A percentile compares a stretch with the other conserved stretches of the same genome.
phyloP scores from a whole-genome alignment of 2,888 invertebrate genomes.

The Ectemnius cavifrons region DNA sequence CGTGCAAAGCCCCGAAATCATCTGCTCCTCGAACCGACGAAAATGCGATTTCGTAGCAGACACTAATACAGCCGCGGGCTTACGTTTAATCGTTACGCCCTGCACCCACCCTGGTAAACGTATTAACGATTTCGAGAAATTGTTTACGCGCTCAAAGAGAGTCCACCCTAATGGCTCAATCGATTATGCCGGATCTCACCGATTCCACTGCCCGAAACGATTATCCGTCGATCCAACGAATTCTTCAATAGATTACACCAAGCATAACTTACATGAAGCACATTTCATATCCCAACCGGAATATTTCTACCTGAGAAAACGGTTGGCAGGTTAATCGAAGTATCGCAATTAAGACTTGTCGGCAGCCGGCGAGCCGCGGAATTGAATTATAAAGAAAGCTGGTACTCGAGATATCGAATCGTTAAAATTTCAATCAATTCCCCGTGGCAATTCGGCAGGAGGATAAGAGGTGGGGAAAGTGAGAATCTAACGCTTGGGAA shows the following conservation, averaged over 20 bases:
- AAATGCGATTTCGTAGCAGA: slow-evolving; percentile 53
- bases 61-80: slow-evolving; percentile 49
- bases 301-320: too few relatives aligned
- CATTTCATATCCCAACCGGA: too few relatives aligned
- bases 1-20: slow-evolving; percentile 54
- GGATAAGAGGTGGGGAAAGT: slow-evolving; percentile 3
- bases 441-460: background rate
- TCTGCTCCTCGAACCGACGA: slow-evolving; percentile 55
- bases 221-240: too few relatives aligned
- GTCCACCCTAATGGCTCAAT: background rate
- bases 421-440: slow-evolving; percentile 49
- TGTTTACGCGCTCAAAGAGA: slow-evolving; percentile 4
- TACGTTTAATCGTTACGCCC: slow-evolving; percentile 42
- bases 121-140: slow-evolving; percentile 15
- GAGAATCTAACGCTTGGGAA: slow-evolving; percentile 26
- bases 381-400: slow-evolving; percentile 23
- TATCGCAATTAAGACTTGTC: too few relatives aligned
- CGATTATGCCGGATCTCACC: too few relatives aligned
- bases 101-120: background rate
- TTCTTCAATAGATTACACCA: too few relatives aligned
- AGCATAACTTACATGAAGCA: too few relatives aligned
- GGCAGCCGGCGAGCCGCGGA: background rate
- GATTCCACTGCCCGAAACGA: too few relatives aligned
- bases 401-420: slow-evolving; percentile 1
- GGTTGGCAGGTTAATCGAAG: too few relatives aligned